phyloP scores from a whole-genome alignment of 2,888 invertebrate genomes.

The Pegoplata infirma region DNA sequence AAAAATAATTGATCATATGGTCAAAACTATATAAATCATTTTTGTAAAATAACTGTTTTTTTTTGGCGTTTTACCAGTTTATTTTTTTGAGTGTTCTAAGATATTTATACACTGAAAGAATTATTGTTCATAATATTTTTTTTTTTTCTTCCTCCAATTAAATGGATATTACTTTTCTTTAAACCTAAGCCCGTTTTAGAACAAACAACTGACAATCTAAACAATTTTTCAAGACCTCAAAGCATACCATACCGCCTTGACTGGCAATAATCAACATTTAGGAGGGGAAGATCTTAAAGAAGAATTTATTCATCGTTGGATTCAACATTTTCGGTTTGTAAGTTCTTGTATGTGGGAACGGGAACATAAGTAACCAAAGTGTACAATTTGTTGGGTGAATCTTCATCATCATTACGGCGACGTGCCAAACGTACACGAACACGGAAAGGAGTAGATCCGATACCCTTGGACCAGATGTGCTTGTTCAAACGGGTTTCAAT shows the following conservation, averaged over 20 bases:
- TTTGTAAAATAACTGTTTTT: no score
- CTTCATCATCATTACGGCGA: slow-evolving; percentile 99
- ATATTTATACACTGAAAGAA: no score
- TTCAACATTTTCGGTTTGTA: slow-evolving; percentile 96
- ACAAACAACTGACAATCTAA: slow-evolving; percentile 44
- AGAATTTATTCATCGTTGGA: slow-evolving; percentile 88
- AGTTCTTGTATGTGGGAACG: slow-evolving; percentile 94
- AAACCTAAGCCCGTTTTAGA: slow-evolving; percentile 51
- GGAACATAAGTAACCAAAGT: slow-evolving; percentile 98
- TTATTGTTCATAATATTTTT: no score
- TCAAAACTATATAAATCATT: no score
- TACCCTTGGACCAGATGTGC: slow-evolving; percentile 98
- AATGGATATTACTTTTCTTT: slow-evolving; percentile 44
- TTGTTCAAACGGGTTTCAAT: slow-evolving; percentile 99
- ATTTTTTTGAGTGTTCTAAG: no score
- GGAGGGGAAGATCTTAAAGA: neutral
- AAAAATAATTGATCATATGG: no score
- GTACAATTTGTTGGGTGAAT: slow-evolving; percentile 98
- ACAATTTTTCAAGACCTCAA: slow-evolving; percentile 16
- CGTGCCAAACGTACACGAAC: slow-evolving; percentile 97
- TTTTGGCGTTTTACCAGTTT: no score
- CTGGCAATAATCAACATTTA: slow-evolving; percentile 10
- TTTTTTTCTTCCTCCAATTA: slow-evolving; percentile 38
- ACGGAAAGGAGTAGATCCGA: slow-evolving; percentile 99
- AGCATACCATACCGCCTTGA: slow-evolving; percentile 22